phyloP scores from a whole-genome alignment of 2,888 invertebrate species.

The Pandemis heparana region DNA sequence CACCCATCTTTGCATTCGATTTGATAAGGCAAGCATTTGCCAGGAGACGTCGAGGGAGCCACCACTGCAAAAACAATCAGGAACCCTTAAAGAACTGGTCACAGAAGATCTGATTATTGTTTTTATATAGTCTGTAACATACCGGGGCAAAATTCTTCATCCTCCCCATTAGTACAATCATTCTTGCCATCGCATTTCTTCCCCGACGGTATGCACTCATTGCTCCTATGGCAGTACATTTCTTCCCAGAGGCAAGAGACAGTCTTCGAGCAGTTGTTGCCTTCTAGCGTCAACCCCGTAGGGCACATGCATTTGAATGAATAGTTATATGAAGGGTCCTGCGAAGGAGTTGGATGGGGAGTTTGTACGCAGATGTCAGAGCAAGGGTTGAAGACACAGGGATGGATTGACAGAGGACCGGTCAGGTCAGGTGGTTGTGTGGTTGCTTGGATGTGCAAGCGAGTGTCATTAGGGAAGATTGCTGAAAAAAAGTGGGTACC shows the following conservation, averaged over 20 bases:
- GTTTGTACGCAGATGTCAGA: slow-evolving; percentile 90
- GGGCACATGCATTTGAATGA: slow-evolving; percentile 87
- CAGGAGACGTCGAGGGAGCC: slow-evolving; percentile 21
- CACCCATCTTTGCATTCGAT: slow-evolving; percentile 53
- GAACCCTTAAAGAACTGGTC: background rate
- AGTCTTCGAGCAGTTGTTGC: slow-evolving; percentile 85
- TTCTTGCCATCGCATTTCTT: slow-evolving; percentile 78
- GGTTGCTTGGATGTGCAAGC: slow-evolving; percentile 66
- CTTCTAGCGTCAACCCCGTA: slow-evolving; percentile 83
- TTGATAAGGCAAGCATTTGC: slow-evolving; percentile 45
- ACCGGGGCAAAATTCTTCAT: slow-evolving; percentile 82
- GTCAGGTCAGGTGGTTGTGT: slow-evolving; percentile 48
- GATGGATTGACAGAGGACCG: slow-evolving; percentile 71
- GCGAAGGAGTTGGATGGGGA: slow-evolving; percentile 49
- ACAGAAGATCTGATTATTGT: background rate
- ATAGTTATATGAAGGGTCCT: slow-evolving; percentile 24
- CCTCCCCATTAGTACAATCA: slow-evolving; percentile 85
- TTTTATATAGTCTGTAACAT: slow-evolving; percentile 43
- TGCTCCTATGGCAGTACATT: slow-evolving; percentile 76
- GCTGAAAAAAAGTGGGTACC: slow-evolving; percentile 62
- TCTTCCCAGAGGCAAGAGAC: slow-evolving; percentile 79
- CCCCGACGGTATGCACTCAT: slow-evolving; percentile 69
- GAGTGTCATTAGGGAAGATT: slow-evolving; percentile 78
- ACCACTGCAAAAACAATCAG: background rate
- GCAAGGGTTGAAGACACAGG: slow-evolving; percentile 89